These are phyloP conservation scores for Rhabdomys pumilio DNA, from an alignment of 2,797 vertebrate genomes.

Conservation along the genomic window DNA sequence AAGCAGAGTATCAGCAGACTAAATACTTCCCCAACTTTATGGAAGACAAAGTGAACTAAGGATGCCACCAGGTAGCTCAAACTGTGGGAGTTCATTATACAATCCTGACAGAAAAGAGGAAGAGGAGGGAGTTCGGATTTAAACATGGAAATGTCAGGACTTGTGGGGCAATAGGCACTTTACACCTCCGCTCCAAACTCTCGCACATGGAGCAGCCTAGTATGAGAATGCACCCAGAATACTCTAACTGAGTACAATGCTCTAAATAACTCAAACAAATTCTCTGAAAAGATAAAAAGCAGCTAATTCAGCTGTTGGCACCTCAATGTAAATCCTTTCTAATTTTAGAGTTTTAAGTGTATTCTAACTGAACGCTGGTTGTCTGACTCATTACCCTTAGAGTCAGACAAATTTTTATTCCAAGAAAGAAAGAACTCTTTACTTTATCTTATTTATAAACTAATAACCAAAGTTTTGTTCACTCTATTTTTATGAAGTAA, in stretches of 20 bases:
- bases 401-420: background rate
- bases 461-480: background rate
- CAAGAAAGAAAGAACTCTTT: background rate
- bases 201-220: background rate
- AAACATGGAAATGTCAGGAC: background rate
- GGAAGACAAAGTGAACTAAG: background rate
- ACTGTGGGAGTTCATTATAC: background rate
- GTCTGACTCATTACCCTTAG: background rate
- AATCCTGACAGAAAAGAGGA: constrained; percentile 6
- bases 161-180: background rate
- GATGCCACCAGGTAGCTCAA: background rate
- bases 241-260: background rate
- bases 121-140: constrained; percentile 20
- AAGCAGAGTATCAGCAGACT: background rate
- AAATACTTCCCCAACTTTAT: background rate
- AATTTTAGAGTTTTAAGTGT: constrained; percentile 56
- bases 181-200: background rate
- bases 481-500: background rate
- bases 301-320: background rate
- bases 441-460: background rate
- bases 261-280: constrained; percentile 17
- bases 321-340: background rate
- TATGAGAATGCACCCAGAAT: background rate
- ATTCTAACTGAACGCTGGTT: background rate
- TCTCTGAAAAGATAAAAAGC: constrained; percentile 36